Evolutionary conservation across 1,140 invertebrate genomes (phyloP).

Genomic region (Asobara japonica): DNA sequence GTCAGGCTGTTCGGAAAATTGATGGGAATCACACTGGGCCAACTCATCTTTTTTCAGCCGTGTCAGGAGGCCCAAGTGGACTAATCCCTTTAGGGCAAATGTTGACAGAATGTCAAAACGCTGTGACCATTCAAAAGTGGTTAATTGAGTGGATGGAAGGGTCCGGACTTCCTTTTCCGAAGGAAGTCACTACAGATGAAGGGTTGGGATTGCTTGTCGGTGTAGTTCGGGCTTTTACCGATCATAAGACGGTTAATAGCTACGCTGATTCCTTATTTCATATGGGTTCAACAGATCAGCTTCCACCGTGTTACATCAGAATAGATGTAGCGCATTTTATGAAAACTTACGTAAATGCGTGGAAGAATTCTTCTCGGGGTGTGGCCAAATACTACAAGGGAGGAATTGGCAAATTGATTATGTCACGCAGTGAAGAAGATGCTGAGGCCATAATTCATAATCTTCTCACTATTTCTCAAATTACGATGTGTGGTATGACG

Average conservation of each 20-base stretch:
- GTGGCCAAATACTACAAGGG: conserved; percentile 10
- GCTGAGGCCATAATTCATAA: background rate
- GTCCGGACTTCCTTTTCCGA: conserved; percentile 37
- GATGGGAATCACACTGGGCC: background rate
- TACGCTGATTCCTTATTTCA: conserved; percentile 28
- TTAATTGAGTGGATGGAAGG: conserved; percentile 33
- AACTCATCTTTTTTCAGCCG: background rate
- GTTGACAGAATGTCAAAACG: conserved; percentile 35
- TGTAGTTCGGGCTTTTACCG: conserved; percentile 30
- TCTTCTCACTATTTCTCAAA: background rate
- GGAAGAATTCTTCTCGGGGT: background rate
- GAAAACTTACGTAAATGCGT: conserved; percentile 18
- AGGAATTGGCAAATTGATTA: conserved; percentile 5
- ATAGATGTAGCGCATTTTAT: conserved; percentile 35
- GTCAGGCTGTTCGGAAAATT: conserved; percentile 17
- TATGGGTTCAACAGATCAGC: background rate
- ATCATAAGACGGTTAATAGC: conserved; percentile 26
- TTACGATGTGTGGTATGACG: background rate
- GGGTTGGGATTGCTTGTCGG: conserved; percentile 34
- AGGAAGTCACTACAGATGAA: conserved; percentile 33
- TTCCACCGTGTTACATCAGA: conserved; percentile 29
- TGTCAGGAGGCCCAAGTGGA: background rate
- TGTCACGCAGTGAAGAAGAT: background rate
- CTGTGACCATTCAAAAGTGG: conserved; percentile 37
- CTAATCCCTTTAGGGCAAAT: background rate